Evolutionary conservation across 1,140 invertebrate genomes (phyloP), one percentile per base, ranked within the genome.

Genomic region (Sinonovacula constricta): DNA sequence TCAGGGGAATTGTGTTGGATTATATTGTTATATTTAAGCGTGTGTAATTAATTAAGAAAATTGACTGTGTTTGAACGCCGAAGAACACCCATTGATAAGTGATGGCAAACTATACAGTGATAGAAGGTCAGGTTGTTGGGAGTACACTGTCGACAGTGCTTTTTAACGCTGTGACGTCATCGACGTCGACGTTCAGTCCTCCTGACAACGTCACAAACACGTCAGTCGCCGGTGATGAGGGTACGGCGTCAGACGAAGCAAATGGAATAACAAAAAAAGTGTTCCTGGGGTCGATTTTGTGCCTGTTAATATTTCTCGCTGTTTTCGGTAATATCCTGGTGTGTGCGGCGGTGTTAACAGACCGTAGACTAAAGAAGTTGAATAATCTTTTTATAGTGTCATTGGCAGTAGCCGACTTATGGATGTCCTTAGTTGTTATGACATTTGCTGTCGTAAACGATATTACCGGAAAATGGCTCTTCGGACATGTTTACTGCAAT

Each of bases 311-410:
- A 91, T 96, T 99, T 92, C 93, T 97, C 77, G 97, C 97, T 31
- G 95, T 99, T 60, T 96, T 96, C 31, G 97, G 97, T 24, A 99
- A 99, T 91, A 94, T 98, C 33, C 92, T 99, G 76, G 97, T 99
- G 51, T 98, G 97, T 91, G 94, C 97, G 69, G 97, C 97, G 49
- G 98, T 99, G 82, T 98, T 97, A 91, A 98, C 97, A 15, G 97
- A 99, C 91, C 93, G 97, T 33, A 95, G 96, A 18, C 93, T 99
- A 67, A 94, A 97, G 86, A 93, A 96, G 86, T 96, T 98, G 82
- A 97, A 97, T 67, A 99, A 99, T 91, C 93, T 98, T 77, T 99
- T 99, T 92, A 93, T 99, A 83, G 97, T 97, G 26, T 98, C 97
- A 3, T 92, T 99, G 81, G 97, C 97, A 28, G 96, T 99, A 76